These are phyloP conservation scores for Anas georgica DNA, from an alignment of 2,797 vertebrate genomes.

Conservation along the genomic window DNA sequence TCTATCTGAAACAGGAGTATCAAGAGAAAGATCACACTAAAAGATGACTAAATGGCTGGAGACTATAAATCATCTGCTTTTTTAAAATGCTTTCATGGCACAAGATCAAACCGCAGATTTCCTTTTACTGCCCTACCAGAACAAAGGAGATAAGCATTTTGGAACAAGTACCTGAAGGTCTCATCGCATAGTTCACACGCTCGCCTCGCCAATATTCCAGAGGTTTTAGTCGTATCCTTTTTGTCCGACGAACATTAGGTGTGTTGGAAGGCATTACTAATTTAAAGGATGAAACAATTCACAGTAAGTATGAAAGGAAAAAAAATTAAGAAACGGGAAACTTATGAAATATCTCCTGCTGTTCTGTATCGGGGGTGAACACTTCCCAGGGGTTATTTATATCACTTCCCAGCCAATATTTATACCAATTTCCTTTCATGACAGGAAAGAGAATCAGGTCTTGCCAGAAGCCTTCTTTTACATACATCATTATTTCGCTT, in stretches of 20 bases:
- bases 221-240: slow-evolving; percentile 73
- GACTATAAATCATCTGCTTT: background rate
- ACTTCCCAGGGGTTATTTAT: background rate
- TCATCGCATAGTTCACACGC: slow-evolving; percentile 54
- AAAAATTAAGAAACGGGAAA: background rate
- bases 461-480: background rate
- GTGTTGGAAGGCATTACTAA: slow-evolving; percentile 75
- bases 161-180: slow-evolving; percentile 67
- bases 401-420: background rate
- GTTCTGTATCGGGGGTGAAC: fast-evolving
- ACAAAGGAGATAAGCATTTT: background rate
- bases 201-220: slow-evolving; percentile 83
- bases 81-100: background rate
- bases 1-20: background rate
- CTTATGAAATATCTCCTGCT: background rate
- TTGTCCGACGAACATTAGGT: slow-evolving; percentile 77
- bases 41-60: background rate
- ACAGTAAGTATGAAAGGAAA: background rate
- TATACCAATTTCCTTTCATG: background rate
- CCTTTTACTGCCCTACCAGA: background rate
- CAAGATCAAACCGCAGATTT: background rate
- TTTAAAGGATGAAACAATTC: background rate
- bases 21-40: background rate
- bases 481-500: background rate
- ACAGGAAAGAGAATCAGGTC: background rate